These are phyloP conservation scores for Drosophila siamana DNA, from an alignment of 2,888 invertebrate genomes.

Conservation along the genomic window DNA sequence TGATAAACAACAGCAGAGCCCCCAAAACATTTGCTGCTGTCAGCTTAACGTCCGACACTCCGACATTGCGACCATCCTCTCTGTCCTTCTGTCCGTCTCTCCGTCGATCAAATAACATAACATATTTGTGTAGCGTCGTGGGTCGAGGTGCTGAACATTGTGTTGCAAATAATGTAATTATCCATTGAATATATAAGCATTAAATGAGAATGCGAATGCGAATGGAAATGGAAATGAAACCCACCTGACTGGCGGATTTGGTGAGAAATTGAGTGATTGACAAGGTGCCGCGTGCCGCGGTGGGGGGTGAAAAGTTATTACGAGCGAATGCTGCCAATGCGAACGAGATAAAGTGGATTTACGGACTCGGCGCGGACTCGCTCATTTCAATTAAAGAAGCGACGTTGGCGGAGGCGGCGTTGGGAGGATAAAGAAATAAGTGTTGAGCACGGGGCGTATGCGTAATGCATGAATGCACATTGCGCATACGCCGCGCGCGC, in stretches of 20 bases:
- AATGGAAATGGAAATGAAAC: neutral
- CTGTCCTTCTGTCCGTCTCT: too few species aligned
- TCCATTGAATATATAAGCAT: constrained; percentile 23
- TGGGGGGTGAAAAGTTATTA: constrained; percentile 37
- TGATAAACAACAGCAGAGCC: constrained; percentile 16
- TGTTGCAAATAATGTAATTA: constrained; percentile 50
- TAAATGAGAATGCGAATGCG: constrained; percentile 24
- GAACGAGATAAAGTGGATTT: constrained; percentile 50
- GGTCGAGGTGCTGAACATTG: constrained; percentile 7
- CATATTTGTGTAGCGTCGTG: constrained; percentile 1
- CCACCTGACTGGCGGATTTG: constrained; percentile 38
- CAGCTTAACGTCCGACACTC: constrained; percentile 41
- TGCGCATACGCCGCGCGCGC: constrained; percentile 51
- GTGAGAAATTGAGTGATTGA: constrained; percentile 41
- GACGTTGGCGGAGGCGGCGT: constrained; percentile 7
- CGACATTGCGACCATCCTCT: too few species aligned
- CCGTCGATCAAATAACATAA: constrained; percentile 31
- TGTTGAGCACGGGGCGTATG: constrained; percentile 49
- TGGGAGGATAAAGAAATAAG: constrained; percentile 13
- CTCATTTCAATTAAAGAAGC: constrained; percentile 48
- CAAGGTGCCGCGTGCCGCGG: constrained; percentile 3
- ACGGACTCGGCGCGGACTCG: constrained; percentile 9
- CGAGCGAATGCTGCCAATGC: constrained; percentile 25
- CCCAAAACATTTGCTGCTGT: constrained; percentile 46
- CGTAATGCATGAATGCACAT: constrained; percentile 60